Evolutionary conservation across 1,140 invertebrate species (phyloP), one percentile per base, ranked within the genome.

Genomic region (Lanistes nyassanus): DNA sequence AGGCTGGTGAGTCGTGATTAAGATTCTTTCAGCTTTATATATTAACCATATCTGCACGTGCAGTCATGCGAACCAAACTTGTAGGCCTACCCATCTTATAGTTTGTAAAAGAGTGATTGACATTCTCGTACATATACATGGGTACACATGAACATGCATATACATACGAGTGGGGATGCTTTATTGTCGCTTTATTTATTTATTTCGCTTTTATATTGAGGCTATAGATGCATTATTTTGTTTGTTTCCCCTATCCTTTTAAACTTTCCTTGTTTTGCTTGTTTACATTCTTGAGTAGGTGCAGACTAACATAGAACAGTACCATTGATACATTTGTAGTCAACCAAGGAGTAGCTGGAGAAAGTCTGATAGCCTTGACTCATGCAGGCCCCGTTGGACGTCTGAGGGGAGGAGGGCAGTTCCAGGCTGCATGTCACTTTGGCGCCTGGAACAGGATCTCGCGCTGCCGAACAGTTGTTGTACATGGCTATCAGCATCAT

Each of bases 311-410:
- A 53, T 23, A 13, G 51, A 23, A 53, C 13, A 11, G n/a, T 60
- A 60, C 56, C 56, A 60, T 60, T 11, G 29, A 60, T 60, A 23
- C 56, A 60, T n/a, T 11, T 23, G 56, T 60, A 60, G 29, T 60
- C 56, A 11, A 60, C 11, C 23, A 60, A 26, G 23, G 56, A 60
- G n/a, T 60, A 60, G 23, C 56, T 60, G 0, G 56, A 0, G n/a
- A 23, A 0, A 0, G 0, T 60, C 56, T 60, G 6, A 11, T 3
- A 60, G 23, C 9, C 56, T 60, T 26, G 29, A 16, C 29, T 23
- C n/a, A 11, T 9, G n/a, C 56, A 60, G 13, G 9, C 56, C 23
- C 56, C 56, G 23, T 23, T 7, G n/a, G 56, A 60, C 23, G 9
- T 23, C 29, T 60, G 11, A 23, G 56, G 56, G 9, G 29, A 31